Evolutionary conservation across 2,797 vertebrate species (phyloP).

Genomic region (Eulemur coronatus): DNA sequence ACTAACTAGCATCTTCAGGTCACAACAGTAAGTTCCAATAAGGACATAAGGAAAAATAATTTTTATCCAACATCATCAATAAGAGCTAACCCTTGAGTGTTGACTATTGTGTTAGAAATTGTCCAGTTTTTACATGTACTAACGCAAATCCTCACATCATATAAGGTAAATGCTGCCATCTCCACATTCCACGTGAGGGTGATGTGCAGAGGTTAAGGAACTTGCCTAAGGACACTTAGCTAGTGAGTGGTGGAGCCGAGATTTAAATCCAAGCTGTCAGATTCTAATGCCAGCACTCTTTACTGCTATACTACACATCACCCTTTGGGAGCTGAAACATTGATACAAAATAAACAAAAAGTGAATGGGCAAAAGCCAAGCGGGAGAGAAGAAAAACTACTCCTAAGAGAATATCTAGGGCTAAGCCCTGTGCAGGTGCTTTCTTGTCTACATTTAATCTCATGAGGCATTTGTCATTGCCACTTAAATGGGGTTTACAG

Average conservation of each 20-base stretch:
- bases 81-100: neutral
- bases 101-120: neutral
- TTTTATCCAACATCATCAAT: neutral
- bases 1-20: neutral
- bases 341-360: neutral
- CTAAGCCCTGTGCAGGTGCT: neutral
- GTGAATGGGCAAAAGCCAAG: neutral
- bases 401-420: neutral
- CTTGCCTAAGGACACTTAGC: neutral
- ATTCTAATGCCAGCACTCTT: neutral
- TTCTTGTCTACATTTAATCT: neutral
- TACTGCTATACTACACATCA: neutral
- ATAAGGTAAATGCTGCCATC: neutral
- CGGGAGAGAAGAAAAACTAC: neutral
- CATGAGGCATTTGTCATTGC: neutral
- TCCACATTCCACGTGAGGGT: neutral
- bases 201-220: neutral
- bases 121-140: neutral
- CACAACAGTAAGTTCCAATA: neutral
- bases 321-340: neutral
- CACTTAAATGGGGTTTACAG: neutral
- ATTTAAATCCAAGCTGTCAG: neutral
- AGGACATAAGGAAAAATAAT: neutral
- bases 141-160: neutral
- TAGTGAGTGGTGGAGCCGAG: neutral